phyloP scores from a whole-genome alignment of 1,140 invertebrate genomes.

The Lepidurus couesii region DNA sequence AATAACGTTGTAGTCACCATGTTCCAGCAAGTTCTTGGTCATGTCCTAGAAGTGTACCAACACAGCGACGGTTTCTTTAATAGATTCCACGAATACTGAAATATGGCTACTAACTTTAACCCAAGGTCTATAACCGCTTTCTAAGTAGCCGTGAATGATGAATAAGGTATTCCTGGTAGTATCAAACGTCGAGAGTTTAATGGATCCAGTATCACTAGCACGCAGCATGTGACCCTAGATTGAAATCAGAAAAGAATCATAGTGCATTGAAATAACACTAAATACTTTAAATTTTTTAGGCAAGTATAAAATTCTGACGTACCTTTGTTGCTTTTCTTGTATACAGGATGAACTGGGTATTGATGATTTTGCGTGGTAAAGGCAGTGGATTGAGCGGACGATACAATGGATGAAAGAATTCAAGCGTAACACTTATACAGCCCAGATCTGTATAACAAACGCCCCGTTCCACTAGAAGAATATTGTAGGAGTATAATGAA shows the following conservation, averaged over 20 bases:
- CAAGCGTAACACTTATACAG: constrained; percentile 70
- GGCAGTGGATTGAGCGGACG: constrained; percentile 75
- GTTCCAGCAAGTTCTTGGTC: not conserved
- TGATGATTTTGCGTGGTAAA: constrained; percentile 68
- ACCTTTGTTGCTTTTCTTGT: constrained; percentile 56
- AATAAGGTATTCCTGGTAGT: constrained; percentile 66
- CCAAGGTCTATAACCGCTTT: constrained; percentile 78
- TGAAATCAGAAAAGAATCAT: constrained; percentile 38
- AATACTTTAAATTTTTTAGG: not conserved
- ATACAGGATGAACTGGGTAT: constrained; percentile 70
- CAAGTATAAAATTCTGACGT: not conserved
- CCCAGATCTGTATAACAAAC: constrained; percentile 70
- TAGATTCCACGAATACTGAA: not conserved
- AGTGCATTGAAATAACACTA: not conserved
- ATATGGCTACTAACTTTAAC: constrained; percentile 54
- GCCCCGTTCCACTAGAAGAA: not conserved
- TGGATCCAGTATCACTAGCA: constrained; percentile 61
- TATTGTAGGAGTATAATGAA: too few relatives aligned
- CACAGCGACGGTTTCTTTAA: not conserved
- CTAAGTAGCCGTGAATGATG: constrained; percentile 83
- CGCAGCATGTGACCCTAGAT: constrained; percentile 60
- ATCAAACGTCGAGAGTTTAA: constrained; percentile 67
- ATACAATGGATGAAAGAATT: constrained; percentile 75
- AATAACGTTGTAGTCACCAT: constrained; percentile 36
- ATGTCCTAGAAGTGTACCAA: not conserved